These are phyloP conservation scores for Platichthys stellatus DNA, from an alignment of 2,113 vertebrate species.

Conservation along the genomic window DNA sequence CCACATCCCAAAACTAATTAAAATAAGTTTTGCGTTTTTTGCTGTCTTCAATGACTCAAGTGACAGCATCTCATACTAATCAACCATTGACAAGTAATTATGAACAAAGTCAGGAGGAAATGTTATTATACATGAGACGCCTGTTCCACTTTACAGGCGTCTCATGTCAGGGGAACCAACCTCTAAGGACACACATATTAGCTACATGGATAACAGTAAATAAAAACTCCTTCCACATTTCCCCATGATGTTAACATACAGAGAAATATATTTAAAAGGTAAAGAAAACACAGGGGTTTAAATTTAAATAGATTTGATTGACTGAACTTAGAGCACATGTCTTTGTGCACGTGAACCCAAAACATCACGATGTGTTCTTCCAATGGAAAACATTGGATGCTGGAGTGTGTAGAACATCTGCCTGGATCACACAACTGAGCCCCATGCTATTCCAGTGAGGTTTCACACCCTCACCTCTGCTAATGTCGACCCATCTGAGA, in stretches of 20 bases:
- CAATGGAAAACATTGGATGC: slow-evolving; percentile 30
- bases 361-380: slow-evolving; percentile 31
- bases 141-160: slow-evolving; percentile 57
- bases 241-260: background rate
- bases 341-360: background rate
- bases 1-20: slow-evolving; percentile 67
- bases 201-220: background rate
- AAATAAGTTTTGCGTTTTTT: slow-evolving; percentile 50
- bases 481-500: background rate
- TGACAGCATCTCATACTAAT: slow-evolving; percentile 69
- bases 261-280: background rate
- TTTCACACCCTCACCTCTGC: background rate
- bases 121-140: slow-evolving; percentile 62
- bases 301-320: no score
- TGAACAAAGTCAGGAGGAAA: slow-evolving; percentile 67
- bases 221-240: background rate
- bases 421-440: slow-evolving; percentile 22
- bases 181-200: slow-evolving; percentile 13
- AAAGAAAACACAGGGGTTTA: no score
- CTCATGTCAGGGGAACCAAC: slow-evolving; percentile 52
- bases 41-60: slow-evolving; percentile 48
- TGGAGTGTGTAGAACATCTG: slow-evolving; percentile 46
- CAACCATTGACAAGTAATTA: slow-evolving; percentile 74
- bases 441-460: background rate
- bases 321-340: background rate